phyloP scores from a whole-genome alignment of 2,113 vertebrate genomes.

The Phylloscopus trochilus region DNA sequence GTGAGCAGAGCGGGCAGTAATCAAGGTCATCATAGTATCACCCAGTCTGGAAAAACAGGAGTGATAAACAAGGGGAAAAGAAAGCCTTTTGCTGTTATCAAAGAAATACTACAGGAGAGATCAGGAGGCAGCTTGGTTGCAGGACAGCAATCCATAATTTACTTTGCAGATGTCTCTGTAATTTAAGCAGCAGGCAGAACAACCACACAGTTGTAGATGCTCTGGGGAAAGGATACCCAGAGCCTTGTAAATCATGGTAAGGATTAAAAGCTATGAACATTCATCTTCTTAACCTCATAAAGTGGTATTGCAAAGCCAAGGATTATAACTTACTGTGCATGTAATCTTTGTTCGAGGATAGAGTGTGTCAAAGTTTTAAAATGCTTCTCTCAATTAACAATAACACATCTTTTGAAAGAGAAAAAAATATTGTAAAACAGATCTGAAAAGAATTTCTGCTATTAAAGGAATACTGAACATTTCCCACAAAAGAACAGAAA shows the following conservation, averaged over 20 bases:
- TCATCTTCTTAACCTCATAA: conserved; percentile 82
- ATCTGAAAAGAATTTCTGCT: background rate
- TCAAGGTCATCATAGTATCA: background rate
- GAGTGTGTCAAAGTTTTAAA: conserved; percentile 59
- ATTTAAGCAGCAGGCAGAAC: conserved; percentile 72
- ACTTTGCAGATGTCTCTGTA: conserved; percentile 70
- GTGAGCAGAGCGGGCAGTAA: background rate
- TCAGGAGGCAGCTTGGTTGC: conserved; percentile 33
- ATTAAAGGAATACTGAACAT: background rate
- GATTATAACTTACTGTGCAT: conserved; percentile 74
- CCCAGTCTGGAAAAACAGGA: conserved; percentile 1
- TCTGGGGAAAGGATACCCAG: conserved; percentile 69
- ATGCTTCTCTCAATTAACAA: conserved; percentile 43
- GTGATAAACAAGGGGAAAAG: background rate
- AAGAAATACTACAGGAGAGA: conserved; percentile 10
- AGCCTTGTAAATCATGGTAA: conserved; percentile 80
- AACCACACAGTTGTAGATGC: conserved; percentile 47
- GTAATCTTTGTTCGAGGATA: conserved; percentile 73
- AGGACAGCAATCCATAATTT: conserved; percentile 71
- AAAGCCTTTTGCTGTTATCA: conserved; percentile 9
- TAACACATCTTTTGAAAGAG: background rate
- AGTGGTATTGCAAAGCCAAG: conserved; percentile 73
- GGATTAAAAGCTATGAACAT: conserved; percentile 87
- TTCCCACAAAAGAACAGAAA: background rate
- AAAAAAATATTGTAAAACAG: background rate